Conservation (phyloP, 1,140 invertebrate genomes). For the Drosophila miranda region DNA sequence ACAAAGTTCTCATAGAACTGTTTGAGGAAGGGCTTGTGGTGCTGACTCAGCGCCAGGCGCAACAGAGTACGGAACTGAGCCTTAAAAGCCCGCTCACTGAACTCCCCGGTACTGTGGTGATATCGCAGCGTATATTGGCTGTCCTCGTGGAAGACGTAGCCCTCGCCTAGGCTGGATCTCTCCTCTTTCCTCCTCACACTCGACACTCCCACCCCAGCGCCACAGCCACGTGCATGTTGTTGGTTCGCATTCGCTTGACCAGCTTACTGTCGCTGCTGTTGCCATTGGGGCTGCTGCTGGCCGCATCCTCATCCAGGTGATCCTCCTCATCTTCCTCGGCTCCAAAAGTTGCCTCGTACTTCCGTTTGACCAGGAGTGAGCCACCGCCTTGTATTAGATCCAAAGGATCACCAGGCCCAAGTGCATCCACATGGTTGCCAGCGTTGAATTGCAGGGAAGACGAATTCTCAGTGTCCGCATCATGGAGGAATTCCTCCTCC, state of each 20-base stretch:
- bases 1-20: conserved; percentile 78
- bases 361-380: conserved; percentile 57
- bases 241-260: conserved; percentile 61
- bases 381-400: conserved; percentile 66
- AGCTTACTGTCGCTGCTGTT: conserved; percentile 36
- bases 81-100: conserved; percentile 75
- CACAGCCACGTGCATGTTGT: conserved; percentile 47
- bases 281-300: conserved; percentile 46
- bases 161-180: conserved; percentile 58
- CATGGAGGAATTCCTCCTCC: conserved; percentile 61
- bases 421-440: conserved; percentile 53
- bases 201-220: not conserved
- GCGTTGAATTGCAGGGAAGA: conserved; percentile 64
- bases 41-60: conserved; percentile 65
- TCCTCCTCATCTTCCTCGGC: conserved; percentile 31
- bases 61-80: conserved; percentile 71
- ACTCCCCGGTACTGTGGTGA: conserved; percentile 78
- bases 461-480: conserved; percentile 69
- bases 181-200: conserved; percentile 40
- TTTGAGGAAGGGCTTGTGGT: conserved; percentile 76
- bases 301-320: conserved; percentile 26
- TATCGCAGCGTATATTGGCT: conserved; percentile 70
- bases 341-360: conserved; percentile 58
- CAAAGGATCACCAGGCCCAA: conserved; percentile 60
- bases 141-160: conserved; percentile 75